Conservation (phyloP, 2,888 invertebrate genomes). For the Orchestes rusci region DNA sequence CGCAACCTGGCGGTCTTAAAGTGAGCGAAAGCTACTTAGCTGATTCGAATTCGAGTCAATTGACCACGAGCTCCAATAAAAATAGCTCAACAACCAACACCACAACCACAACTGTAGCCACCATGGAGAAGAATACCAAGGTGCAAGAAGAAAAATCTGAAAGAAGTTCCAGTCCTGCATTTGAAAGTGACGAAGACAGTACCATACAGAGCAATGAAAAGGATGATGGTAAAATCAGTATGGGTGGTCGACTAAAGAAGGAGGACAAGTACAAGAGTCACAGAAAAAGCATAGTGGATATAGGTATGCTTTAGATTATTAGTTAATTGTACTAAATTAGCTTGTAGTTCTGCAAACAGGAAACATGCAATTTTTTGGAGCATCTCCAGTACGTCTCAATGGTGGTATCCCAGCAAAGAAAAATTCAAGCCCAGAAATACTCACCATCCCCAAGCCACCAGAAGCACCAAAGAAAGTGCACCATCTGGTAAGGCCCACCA, state of each 20-base stretch:
- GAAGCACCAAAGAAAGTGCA: slow-evolving; percentile 52
- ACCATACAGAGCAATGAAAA: slow-evolving; percentile 36
- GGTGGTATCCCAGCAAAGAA: slow-evolving; percentile 10
- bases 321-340: not conserved
- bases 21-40: slow-evolving; percentile 37
- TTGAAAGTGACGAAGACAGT: slow-evolving; percentile 91
- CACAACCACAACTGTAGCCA: slow-evolving; percentile 45
- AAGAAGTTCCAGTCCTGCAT: slow-evolving; percentile 86
- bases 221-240: slow-evolving; percentile 11
- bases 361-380: slow-evolving; percentile 20
- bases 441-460: slow-evolving; percentile 1
- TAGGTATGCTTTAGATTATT: slow-evolving; percentile 12
- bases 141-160: slow-evolving; percentile 59
- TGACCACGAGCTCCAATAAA: slow-evolving; percentile 53
- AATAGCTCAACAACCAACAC: slow-evolving; percentile 53
- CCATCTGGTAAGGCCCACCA: slow-evolving; percentile 31
- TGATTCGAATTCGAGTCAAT: slow-evolving; percentile 56
- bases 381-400: slow-evolving; percentile 11
- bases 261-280: slow-evolving; percentile 22
- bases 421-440: not conserved
- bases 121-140: slow-evolving; percentile 29
- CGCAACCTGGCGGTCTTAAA: slow-evolving; percentile 28
- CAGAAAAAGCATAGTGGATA: slow-evolving; percentile 22
- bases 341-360: slow-evolving; percentile 20
- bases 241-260: slow-evolving; percentile 17